Evolutionary conservation across 2,888 invertebrate species (phyloP).

Genomic region (Ennomos erosarius): DNA sequence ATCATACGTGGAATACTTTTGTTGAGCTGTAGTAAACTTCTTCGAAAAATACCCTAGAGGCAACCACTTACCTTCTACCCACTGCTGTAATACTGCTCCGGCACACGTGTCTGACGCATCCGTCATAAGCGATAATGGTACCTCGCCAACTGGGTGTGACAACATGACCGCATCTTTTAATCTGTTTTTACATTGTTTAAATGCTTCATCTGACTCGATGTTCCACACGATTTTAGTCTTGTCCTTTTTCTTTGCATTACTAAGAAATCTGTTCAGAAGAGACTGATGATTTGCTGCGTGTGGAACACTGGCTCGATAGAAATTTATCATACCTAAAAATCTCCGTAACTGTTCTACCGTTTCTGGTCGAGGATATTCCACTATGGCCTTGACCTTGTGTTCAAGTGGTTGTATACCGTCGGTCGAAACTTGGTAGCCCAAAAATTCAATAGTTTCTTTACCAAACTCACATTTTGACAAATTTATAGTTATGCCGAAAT

Average conservation of each 20-base stretch:
- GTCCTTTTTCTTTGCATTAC: constrained; percentile 22
- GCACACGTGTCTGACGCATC: constrained; percentile 30
- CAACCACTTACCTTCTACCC: constrained; percentile 14
- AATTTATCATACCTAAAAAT: constrained; percentile 55
- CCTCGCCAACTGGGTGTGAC: constrained; percentile 19
- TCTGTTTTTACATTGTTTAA: constrained; percentile 19
- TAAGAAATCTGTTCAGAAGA: constrained; percentile 19
- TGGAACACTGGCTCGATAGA: constrained; percentile 52
- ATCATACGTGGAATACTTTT: constrained; percentile 30
- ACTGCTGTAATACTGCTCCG: constrained; percentile 28
- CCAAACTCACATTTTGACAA: background rate
- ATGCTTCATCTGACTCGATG: constrained; percentile 13
- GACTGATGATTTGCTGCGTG: constrained; percentile 34
- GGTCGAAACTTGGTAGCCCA: constrained; percentile 28
- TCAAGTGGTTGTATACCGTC: constrained; percentile 29
- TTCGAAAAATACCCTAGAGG: constrained; percentile 29
- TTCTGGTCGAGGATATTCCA: constrained; percentile 26
- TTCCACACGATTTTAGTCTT: constrained; percentile 24
- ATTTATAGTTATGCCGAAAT: background rate
- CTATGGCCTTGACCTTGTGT: constrained; percentile 35
- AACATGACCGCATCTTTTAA: constrained; percentile 24
- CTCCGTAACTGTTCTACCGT: constrained; percentile 32
- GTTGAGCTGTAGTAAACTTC: constrained; percentile 19
- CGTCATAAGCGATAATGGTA: constrained; percentile 21
- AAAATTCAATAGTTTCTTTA: background rate